Evolutionary conservation across 2,888 invertebrate species (phyloP), one percentile per base, ranked within the genome.

Genomic region (Trichacis sp.): DNA sequence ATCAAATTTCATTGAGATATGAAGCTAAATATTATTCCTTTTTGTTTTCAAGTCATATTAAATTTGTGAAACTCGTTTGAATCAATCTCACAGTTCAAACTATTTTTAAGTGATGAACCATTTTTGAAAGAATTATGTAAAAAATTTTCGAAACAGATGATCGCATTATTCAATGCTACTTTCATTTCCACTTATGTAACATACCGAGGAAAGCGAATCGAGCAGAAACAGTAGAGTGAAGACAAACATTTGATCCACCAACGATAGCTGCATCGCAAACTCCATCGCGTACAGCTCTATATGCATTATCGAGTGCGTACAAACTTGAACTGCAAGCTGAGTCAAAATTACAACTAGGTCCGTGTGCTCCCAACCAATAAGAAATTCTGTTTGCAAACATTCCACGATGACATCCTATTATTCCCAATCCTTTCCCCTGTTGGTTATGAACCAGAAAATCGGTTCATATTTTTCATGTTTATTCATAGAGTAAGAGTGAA

Each of bases 261-360:
- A 97, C 94, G 52, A 97, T 89, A 0, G 97, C 97, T 0, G 92
- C 88, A 71, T 97, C 96, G 75, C 96, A 95, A 64, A 91, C 89
- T 0, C 94, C 95, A 72, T 90, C 89, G 42, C 92, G 87, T 47
- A 96, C 89, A 0, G 93, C 89, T 54, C 88, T 87, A 81, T 92
- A 93, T 8, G 93, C 94, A 72, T 92, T 91, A 75, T 96, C 94
- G 47, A 97, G 70, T 0, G 96, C 96, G 75, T 93, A 91, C 69
- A 96, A 87, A 5, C 95, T 94, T 57, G 96, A 96, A 14, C 95
- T 95, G 83, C 97, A 97, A 0, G 97, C 97, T 0, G 96, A 95
- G 85, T 97, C 97, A 12, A 95, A 88, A 0, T 93, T 88, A 85
- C 91, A 94, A 1, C 95, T 95, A 0, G 96, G 96, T 0, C 97